Percentiles rank a stretch among this genome's conserved stretches.
Conservation (phyloP, 2,888 invertebrate genomes). For the Lasius platythorax region DNA sequence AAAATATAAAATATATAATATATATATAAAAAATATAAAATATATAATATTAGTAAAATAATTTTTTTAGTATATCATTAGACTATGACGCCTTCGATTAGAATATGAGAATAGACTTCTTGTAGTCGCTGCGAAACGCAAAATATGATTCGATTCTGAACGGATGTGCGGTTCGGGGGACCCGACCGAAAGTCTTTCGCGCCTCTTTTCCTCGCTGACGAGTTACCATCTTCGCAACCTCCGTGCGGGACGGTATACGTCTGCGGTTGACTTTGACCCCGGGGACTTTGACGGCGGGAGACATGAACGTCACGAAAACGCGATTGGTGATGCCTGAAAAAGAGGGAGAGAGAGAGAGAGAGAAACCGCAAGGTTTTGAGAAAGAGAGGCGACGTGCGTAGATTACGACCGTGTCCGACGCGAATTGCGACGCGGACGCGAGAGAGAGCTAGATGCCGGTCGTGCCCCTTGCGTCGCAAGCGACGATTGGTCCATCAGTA, state of each 20-base stretch:
- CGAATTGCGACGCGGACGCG: constrained; percentile 69
- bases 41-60: too few species aligned
- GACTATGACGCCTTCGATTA: not conserved
- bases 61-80: not conserved
- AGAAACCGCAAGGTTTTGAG: not conserved
- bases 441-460: constrained; percentile 62
- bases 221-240: constrained; percentile 14
- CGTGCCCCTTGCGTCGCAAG: constrained; percentile 78
- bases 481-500: constrained; percentile 77
- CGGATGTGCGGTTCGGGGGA: constrained; percentile 23
- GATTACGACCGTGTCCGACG: constrained; percentile 45
- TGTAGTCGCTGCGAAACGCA: too few species aligned
- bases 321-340: constrained; percentile 55
- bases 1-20: too few species aligned
- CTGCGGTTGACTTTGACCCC: constrained; percentile 75
- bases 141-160: not conserved
- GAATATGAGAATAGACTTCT: not conserved
- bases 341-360: constrained; percentile 24
- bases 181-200: constrained; percentile 18
- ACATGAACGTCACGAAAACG: constrained; percentile 54
- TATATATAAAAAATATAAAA: too few species aligned
- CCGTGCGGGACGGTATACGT: constrained; percentile 12
- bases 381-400: constrained; percentile 7
- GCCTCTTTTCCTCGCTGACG: not conserved
- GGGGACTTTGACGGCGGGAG: constrained; percentile 59